Conservation (phyloP, 37 sponge, comb jelly and placozoan species). For the Diacarnus erythraeanus region DNA sequence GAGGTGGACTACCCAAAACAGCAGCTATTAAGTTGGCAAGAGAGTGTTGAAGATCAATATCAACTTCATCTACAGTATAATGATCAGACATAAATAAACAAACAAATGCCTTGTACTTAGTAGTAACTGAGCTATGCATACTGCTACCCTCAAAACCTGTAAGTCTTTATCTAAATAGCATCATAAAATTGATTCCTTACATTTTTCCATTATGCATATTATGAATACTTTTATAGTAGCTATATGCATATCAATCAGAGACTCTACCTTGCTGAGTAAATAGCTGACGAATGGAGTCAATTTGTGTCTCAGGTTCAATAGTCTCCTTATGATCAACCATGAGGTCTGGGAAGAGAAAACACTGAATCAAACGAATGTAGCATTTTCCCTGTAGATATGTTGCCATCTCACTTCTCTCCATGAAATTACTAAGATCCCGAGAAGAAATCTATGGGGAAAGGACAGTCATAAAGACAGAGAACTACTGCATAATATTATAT, state of each 20-base stretch:
- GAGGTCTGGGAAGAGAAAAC: slow-evolving; percentile 48
- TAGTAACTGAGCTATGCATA: neutral
- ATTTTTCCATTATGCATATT: too few species aligned
- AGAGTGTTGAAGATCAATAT: slow-evolving; percentile 62
- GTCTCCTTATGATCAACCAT: slow-evolving; percentile 35
- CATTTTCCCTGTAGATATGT: slow-evolving; percentile 30
- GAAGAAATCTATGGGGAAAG: slow-evolving; percentile 16
- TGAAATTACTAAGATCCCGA: slow-evolving; percentile 7
- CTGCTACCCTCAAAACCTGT: too few species aligned
- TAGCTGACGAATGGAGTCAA: neutral
- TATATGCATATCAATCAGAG: too few species aligned
- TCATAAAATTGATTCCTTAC: too few species aligned
- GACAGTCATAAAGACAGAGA: neutral
- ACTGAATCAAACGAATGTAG: slow-evolving; percentile 46
- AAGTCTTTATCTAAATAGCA: too few species aligned
- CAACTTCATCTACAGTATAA: slow-evolving; percentile 60
- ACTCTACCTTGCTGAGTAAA: too few species aligned
- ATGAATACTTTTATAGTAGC: too few species aligned
- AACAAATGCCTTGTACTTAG: too few species aligned
- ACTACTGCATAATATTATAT: too few species aligned
- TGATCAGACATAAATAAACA: neutral
- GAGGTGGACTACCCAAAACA: slow-evolving; percentile 60
- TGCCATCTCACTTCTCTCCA: slow-evolving; percentile 13
- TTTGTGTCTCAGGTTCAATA: slow-evolving; percentile 13
- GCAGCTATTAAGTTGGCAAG: slow-evolving; percentile 76